A percentile compares a stretch with the other conserved stretches of the same genome.
These are phyloP conservation scores for Pseudochirops cupreus DNA, from an alignment of 2,797 vertebrate genomes.

Conservation along the genomic window DNA sequence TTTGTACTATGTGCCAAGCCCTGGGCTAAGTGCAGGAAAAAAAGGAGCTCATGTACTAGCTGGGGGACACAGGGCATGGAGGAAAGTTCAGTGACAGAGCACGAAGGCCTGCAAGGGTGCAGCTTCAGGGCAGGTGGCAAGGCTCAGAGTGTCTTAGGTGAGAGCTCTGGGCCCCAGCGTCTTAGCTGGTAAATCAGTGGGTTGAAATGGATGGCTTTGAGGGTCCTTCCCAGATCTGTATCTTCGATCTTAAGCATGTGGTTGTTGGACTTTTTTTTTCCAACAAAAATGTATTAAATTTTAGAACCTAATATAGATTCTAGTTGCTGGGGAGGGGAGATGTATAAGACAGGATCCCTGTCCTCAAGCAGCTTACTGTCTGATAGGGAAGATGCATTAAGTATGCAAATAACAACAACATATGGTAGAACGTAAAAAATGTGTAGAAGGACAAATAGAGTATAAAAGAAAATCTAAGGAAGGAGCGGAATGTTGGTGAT, in stretches of 20 bases:
- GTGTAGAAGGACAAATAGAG: not conserved
- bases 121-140: not conserved
- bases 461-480: not conserved
- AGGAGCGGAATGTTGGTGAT: not conserved
- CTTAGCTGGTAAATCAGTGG: not conserved
- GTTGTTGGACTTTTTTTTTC: not conserved
- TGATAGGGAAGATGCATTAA: not conserved
- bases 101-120: not conserved
- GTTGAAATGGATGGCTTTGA: not conserved
- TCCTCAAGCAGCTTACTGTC: not conserved
- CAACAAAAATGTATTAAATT: not conserved
- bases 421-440: not conserved
- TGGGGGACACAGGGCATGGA: not conserved
- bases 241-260: not conserved
- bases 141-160: not conserved
- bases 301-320: not conserved
- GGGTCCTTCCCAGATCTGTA: not conserved
- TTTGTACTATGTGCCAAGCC: not conserved
- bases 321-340: not conserved
- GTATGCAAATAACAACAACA: not conserved
- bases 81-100: not conserved
- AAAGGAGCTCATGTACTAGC: not conserved
- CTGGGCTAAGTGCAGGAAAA: not conserved
- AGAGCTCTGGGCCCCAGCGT: not conserved
- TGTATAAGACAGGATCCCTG: not conserved